These are phyloP conservation scores for Mixornis gularis DNA, from an alignment of 2,113 vertebrate genomes.

Conservation along the genomic window DNA sequence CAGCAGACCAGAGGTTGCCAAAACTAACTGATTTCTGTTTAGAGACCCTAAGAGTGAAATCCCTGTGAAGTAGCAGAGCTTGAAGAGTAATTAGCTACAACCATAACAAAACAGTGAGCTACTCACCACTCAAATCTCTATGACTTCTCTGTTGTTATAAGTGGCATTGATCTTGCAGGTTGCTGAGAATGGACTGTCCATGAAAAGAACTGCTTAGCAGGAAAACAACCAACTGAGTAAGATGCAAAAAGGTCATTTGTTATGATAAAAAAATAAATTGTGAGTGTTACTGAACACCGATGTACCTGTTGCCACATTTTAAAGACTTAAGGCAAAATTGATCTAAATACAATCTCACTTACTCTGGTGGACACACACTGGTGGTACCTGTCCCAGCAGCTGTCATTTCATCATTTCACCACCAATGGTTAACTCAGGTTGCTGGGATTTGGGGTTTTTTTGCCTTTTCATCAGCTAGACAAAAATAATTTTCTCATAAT, in stretches of 20 bases:
- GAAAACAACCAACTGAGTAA: not conserved
- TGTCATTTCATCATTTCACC: not conserved
- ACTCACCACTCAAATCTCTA: slow-evolving; percentile 40
- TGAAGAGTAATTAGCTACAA: slow-evolving; percentile 47
- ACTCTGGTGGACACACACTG: not conserved
- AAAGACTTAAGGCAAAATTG: not conserved
- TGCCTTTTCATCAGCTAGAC: not conserved
- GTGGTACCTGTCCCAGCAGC: not conserved
- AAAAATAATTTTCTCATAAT: not conserved
- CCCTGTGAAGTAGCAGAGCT: slow-evolving; percentile 56
- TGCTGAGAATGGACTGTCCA: not conserved
- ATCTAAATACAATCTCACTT: not conserved
- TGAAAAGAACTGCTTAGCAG: not conserved
- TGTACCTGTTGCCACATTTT: not conserved
- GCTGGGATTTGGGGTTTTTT: not conserved
- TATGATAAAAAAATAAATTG: not conserved
- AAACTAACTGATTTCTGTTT: slow-evolving; percentile 61
- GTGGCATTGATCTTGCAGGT: not conserved
- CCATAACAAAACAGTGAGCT: slow-evolving; percentile 52
- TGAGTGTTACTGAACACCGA: not conserved
- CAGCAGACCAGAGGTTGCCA: slow-evolving; percentile 34
- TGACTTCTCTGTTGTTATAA: slow-evolving; percentile 16
- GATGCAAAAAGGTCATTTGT: not conserved
- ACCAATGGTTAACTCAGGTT: not conserved
- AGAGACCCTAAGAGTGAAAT: slow-evolving; percentile 52